phyloP scores from a whole-genome alignment of 2,888 invertebrate genomes.

The Loripinus fragilis region DNA sequence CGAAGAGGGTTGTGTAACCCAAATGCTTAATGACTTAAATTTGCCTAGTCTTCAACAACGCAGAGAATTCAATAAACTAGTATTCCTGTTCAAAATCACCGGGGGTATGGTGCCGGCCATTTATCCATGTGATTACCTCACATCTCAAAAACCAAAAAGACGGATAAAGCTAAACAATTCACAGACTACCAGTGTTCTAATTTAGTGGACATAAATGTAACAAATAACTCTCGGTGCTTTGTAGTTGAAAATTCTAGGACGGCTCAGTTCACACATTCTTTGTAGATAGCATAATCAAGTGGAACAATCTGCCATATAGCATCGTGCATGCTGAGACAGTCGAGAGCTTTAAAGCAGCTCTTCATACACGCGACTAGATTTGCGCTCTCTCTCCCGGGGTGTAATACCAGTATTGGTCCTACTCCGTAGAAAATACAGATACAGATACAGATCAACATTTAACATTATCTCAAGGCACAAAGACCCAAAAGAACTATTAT shows the following conservation, averaged over 20 bases:
- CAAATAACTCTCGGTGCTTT: conserved; percentile 4
- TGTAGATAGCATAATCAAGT: not conserved
- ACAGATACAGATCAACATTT: too few relatives aligned
- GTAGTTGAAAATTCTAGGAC: not conserved
- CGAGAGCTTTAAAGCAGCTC: too few relatives aligned
- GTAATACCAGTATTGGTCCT: too few relatives aligned
- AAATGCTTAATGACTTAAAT: not conserved
- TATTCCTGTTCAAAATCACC: not conserved
- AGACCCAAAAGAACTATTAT: too few relatives aligned
- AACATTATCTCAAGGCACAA: too few relatives aligned
- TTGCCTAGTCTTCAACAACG: conserved; percentile 9
- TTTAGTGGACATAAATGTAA: not conserved
- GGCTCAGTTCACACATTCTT: conserved; percentile 1
- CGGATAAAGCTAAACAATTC: not conserved
- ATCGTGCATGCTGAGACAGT: too few relatives aligned
- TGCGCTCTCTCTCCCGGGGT: too few relatives aligned
- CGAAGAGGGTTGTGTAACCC: not conserved
- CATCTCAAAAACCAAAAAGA: too few relatives aligned
- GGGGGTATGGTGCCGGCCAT: conserved; percentile 13
- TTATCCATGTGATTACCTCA: not conserved
- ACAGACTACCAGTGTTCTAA: not conserved
- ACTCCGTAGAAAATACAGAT: too few relatives aligned
- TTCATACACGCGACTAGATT: too few relatives aligned
- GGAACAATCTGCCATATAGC: too few relatives aligned
- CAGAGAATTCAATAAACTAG: not conserved